Evolutionary conservation across 2,797 vertebrate species (phyloP), one percentile per base, ranked within the genome.

Genomic region (Gorsachius magnificus): DNA sequence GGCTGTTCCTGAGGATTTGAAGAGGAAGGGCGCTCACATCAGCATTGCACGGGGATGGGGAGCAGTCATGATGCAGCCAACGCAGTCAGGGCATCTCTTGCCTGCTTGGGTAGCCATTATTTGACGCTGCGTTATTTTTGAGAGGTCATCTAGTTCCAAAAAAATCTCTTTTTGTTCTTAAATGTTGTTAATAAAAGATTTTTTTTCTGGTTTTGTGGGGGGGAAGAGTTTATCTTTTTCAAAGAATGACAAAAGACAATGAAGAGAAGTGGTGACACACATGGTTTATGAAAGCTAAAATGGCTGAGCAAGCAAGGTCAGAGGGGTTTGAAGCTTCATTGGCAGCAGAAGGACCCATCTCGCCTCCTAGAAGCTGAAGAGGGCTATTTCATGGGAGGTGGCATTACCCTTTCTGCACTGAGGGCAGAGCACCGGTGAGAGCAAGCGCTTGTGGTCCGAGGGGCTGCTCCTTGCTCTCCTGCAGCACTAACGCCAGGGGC

Each of bases 371-470:
- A 76, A 64, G 25, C 50, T 43, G 54, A 75, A 58, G 74, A 76
- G 54, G 58, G 48, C 60, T 51, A 9, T 83, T 69, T 61, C 8
- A 11, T 48, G 26, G 43, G 48, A 66, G 20, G 7, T 31, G 35
- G 26, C 48, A 25, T 76, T 36, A 31, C 26, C 5, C 19, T 51
- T 61, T n/a, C 53, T 66, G 57, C 48, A n/a, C 19, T 1, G 1
- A 13, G 8, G 22, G 60, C 60, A 63, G 82, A 68, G 24, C 17
- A 9, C 31, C 6, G 36, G 24, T 61, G 53, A 81, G 25, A 61
- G 9, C 28, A 35, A 50, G 36, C 0, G 0, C 5, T 4, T 13
- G 50, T 0, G 1, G 10, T 28, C 20, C 5, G 15, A 48, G 29
- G 13, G 64, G 20, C 28, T 36, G 29, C 58, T 57, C 8, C 43